Percentiles rank a stretch among this genome's conserved stretches.
Conservation (phyloP, 2,113 vertebrate genomes). For the Pluvialis apricaria region DNA sequence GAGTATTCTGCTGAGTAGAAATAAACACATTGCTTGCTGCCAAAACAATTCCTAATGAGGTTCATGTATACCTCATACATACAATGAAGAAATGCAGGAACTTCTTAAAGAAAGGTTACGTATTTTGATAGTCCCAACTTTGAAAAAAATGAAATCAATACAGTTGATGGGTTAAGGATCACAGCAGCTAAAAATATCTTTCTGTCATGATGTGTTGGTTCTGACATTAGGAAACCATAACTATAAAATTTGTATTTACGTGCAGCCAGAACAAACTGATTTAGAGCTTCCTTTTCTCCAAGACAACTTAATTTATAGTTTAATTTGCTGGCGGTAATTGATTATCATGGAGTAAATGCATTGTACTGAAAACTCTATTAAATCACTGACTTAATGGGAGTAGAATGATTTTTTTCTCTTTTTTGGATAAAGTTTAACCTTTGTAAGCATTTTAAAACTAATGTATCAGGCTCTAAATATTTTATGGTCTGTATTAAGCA, state of each 20-base stretch:
- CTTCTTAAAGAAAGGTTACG: neutral
- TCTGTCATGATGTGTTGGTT: neutral
- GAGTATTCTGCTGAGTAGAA: neutral
- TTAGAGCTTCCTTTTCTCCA: slow-evolving; percentile 38
- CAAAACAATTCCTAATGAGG: neutral
- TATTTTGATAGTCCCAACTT: neutral
- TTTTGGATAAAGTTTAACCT: slow-evolving; percentile 50
- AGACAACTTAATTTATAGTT: slow-evolving; percentile 69
- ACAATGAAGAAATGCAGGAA: neutral
- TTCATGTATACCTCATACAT: neutral
- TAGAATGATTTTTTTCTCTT: neutral
- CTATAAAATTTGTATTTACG: slow-evolving; percentile 50
- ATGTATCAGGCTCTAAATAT: slow-evolving; percentile 73
- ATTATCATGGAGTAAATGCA: slow-evolving; percentile 69
- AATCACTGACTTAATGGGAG: slow-evolving; percentile 60
- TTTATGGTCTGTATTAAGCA: slow-evolving; percentile 76
- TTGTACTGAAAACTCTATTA: slow-evolving; percentile 66
- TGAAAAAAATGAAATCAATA: neutral
- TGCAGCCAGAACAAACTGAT: slow-evolving; percentile 36
- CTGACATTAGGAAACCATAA: slow-evolving; percentile 25
- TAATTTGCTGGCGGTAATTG: slow-evolving; percentile 72
- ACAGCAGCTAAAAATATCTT: neutral
- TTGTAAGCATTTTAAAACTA: slow-evolving; percentile 71
- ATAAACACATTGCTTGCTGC: neutral
- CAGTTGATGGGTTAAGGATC: neutral